Conservation (phyloP, 2,113 vertebrate species). For the Drymodes brunneopygia region DNA sequence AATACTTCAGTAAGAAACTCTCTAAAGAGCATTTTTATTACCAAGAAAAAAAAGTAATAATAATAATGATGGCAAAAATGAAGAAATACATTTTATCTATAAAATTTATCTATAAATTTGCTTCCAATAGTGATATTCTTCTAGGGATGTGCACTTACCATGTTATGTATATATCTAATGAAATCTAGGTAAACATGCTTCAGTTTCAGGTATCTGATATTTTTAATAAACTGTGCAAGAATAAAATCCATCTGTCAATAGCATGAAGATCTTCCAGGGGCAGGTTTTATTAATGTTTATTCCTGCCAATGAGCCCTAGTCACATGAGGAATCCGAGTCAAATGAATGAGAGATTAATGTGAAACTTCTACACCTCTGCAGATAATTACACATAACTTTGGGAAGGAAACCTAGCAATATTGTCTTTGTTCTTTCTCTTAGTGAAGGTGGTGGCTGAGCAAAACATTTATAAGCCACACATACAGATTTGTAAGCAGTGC, state of each 20-base stretch:
- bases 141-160: neutral
- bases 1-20: neutral
- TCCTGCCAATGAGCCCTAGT: neutral
- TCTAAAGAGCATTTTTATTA: neutral
- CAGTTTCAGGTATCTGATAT: neutral
- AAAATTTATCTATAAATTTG: neutral
- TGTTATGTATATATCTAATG: neutral
- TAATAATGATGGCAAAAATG: neutral
- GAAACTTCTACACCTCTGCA: neutral
- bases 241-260: constrained; percentile 3
- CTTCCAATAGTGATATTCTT: neutral
- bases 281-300: constrained; percentile 19
- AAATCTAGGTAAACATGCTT: neutral
- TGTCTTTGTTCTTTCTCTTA: neutral
- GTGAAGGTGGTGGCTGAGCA: neutral
- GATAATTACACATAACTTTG: neutral
- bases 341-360: neutral
- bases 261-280: neutral
- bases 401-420: neutral
- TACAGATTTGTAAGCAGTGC: neutral
- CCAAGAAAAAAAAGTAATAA: neutral
- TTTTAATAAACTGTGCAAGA: neutral
- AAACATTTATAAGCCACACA: neutral
- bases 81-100: neutral
- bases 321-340: neutral